These are phyloP conservation scores for Harpagus bidentatus DNA, from an alignment of 2,113 vertebrate genomes.

Conservation along the genomic window DNA sequence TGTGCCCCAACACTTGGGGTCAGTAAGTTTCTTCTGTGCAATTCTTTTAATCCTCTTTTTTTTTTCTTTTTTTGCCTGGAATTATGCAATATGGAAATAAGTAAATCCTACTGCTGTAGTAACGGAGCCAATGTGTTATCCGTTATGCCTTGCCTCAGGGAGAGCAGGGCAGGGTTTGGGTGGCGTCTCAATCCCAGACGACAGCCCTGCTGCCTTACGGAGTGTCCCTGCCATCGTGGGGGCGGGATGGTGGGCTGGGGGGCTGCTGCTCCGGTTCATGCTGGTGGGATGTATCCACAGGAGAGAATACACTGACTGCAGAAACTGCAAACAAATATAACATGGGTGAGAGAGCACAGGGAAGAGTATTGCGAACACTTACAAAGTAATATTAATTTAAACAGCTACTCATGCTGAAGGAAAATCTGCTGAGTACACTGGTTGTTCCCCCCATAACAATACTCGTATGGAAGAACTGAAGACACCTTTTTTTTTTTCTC, in stretches of 20 bases:
- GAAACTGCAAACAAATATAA: not conserved
- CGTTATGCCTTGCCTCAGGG: not conserved
- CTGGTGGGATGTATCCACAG: not conserved
- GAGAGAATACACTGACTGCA: not conserved
- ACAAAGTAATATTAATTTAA: not conserved
- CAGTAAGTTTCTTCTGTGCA: too few species aligned
- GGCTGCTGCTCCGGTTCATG: not conserved
- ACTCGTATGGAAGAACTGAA: not conserved
- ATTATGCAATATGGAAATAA: not conserved
- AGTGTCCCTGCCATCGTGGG: fast-evolving
- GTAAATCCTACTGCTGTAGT: not conserved
- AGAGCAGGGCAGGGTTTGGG: not conserved
- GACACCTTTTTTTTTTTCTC: not conserved
- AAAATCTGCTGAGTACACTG: not conserved
- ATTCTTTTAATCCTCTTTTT: not conserved
- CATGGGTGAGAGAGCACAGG: not conserved
- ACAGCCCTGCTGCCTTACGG: not conserved
- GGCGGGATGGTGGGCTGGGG: not conserved
- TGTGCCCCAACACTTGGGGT: not conserved
- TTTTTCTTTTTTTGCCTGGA: not conserved
- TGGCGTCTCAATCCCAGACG: not conserved
- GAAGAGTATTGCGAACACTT: not conserved
- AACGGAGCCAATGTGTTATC: fast-evolving
- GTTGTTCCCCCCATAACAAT: not conserved
- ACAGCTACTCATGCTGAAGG: not conserved